These are phyloP conservation scores for Trichonephila clavata DNA, from an alignment of 1,140 invertebrate species.

Conservation along the genomic window DNA sequence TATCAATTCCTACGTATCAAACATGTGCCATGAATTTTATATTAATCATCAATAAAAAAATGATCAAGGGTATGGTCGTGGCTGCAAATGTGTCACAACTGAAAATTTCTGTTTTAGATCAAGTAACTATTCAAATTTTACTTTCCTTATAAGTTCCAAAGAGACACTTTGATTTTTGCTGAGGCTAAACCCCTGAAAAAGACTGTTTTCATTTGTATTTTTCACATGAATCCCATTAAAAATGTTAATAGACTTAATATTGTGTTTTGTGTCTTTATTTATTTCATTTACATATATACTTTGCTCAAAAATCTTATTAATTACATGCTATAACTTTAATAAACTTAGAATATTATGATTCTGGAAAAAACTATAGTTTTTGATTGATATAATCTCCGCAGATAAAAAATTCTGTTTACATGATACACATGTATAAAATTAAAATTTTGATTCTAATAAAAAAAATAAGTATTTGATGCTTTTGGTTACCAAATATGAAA, in stretches of 20 bases:
- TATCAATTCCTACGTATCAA: constrained; percentile 32
- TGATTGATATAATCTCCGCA: no score
- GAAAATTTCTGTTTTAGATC: neutral
- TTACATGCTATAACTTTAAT: no score
- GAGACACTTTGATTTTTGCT: neutral
- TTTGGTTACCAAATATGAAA: no score
- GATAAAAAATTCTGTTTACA: no score
- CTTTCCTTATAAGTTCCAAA: neutral
- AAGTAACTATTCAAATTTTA: neutral
- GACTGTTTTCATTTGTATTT: neutral
- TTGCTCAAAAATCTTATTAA: no score
- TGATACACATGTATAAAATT: no score
- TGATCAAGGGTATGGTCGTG: neutral
- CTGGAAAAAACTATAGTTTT: no score
- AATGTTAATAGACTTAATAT: neutral
- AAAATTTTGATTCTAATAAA: no score
- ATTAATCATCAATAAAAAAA: neutral
- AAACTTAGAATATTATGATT: no score
- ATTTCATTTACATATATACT: neutral
- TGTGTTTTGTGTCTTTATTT: neutral
- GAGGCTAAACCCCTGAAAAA: neutral
- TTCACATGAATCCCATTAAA: neutral
- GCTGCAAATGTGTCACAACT: neutral
- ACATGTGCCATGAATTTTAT: constrained; percentile 36
- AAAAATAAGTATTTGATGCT: no score